phyloP scores from a whole-genome alignment of 2,797 vertebrate genomes.

The Pelochelys cantorii region DNA sequence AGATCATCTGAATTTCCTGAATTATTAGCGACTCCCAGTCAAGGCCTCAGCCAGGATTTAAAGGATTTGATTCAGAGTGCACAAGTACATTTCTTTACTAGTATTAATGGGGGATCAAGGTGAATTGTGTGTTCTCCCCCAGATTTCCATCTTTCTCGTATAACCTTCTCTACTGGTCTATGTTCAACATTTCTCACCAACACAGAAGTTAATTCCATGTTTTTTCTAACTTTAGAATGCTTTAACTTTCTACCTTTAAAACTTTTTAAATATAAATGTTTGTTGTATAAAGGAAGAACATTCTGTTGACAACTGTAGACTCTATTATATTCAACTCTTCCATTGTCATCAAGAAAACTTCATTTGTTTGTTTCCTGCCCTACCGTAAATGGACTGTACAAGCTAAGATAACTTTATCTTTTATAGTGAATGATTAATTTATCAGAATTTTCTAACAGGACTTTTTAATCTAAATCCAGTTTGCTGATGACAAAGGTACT shows the following conservation, averaged over 20 bases:
- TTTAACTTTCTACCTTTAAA: background rate
- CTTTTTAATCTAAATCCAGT: background rate
- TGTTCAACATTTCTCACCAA: background rate
- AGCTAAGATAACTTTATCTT: background rate
- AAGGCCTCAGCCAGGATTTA: background rate
- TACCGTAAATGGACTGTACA: background rate
- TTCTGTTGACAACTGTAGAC: background rate
- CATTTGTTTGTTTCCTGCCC: background rate
- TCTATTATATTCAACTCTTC: background rate
- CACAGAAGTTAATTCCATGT: background rate
- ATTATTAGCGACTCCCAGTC: background rate
- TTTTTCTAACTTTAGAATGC: background rate
- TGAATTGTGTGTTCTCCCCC: background rate
- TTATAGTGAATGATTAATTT: background rate
- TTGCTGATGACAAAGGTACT: background rate
- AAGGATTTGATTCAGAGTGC: background rate
- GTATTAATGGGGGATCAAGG: background rate
- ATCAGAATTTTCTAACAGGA: background rate
- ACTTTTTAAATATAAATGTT: background rate
- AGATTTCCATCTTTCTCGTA: background rate
- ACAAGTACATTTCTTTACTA: background rate
- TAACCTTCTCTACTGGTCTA: background rate
- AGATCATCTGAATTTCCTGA: background rate
- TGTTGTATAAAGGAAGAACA: background rate
- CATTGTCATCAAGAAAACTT: background rate